Base-by-base conservation (phyloP, 2,888 invertebrate species). In the Achlya flavicornis region DNA sequence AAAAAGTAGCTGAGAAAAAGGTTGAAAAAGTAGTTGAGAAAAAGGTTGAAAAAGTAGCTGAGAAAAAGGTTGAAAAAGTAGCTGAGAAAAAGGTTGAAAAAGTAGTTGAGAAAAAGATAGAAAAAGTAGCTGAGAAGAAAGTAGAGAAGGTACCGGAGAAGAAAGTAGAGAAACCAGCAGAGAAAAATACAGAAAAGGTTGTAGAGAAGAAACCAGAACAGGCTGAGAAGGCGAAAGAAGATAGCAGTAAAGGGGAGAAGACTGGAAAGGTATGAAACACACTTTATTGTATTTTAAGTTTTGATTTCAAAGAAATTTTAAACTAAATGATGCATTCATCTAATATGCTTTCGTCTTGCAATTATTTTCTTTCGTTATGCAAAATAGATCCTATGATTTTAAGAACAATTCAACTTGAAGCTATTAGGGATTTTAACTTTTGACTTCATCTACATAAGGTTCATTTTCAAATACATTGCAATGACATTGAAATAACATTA, bases 161-260 rank as follows among this genome's bases (percentile, higher is more conserved):
- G 57, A 70, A 64, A 53, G 63, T 48, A 48, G 48, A 48, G 16
- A 48, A n/a, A 60, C 43, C 59, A 58, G 60, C 64, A 70, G 62
- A 71, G 70, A 66, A 73, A 53, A 67, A 71, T 33, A 63, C 65
- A 8, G 76, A 74, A 57, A 76, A 76, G 64, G 35, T 35, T 6
- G 6, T 7, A 7, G 35, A 64, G 46, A 72, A 77, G 19, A 74
- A 76, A 58, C 64, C 64, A 14, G 75, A 75, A 53, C 71, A 71
- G 41, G 61, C 69, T 3, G 78, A 81, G 63, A 79, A 79, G 63
- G 71, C 75, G 35, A 84, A 78, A 71, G 79, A 77, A 59, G 80
- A 84, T 4, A 66, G 67, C 43, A 79, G 69, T 58, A 84, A 83
- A 73, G 84, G 80, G 65, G 89, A 89, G 33, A 86, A 86, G 73